A percentile compares a stretch with the other conserved stretches of the same genome.
phyloP scores from a whole-genome alignment of 1,140 invertebrate genomes.

The Antheraea mylitta region DNA sequence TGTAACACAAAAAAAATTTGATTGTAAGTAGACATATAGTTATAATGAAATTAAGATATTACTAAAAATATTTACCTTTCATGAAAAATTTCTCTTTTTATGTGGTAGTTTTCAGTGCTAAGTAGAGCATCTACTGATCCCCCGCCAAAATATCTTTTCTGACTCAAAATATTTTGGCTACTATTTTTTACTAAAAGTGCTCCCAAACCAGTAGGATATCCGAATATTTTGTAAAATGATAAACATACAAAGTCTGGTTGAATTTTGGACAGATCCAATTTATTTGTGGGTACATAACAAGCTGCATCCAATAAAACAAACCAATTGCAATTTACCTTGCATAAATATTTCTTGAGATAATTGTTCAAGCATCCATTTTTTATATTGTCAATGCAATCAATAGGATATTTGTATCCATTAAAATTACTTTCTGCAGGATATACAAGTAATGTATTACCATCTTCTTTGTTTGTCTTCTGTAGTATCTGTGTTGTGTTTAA shows the following conservation, averaged over 20 bases:
- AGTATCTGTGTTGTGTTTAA: constrained; percentile 43
- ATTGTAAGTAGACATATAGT: too few relatives aligned
- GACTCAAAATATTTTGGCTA: constrained; percentile 80
- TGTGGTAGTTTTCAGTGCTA: constrained; percentile 84
- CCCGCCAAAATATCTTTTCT: constrained; percentile 93
- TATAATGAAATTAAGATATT: too few relatives aligned
- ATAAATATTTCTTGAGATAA: constrained; percentile 50
- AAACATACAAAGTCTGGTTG: constrained; percentile 94
- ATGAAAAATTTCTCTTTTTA: constrained; percentile 82
- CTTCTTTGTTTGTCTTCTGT: constrained; percentile 24
- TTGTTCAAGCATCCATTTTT: constrained; percentile 82
- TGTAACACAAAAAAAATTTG: too few relatives aligned
- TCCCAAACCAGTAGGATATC: constrained; percentile 96
- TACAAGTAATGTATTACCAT: constrained; percentile 84
- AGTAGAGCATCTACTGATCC: constrained; percentile 93
- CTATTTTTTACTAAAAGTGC: constrained; percentile 90
- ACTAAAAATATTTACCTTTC: constrained; percentile 80
- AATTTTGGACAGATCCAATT: constrained; percentile 85
- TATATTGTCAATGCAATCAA: constrained; percentile 85
- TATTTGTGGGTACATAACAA: constrained; percentile 87
- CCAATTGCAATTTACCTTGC: constrained; percentile 80
- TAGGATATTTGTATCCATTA: constrained; percentile 93
- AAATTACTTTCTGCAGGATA: constrained; percentile 98
- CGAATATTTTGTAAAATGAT: constrained; percentile 99
- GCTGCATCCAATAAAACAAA: constrained; percentile 94